These are phyloP conservation scores for Andrena marginata DNA, from an alignment of 2,888 invertebrate species.

Conservation along the genomic window DNA sequence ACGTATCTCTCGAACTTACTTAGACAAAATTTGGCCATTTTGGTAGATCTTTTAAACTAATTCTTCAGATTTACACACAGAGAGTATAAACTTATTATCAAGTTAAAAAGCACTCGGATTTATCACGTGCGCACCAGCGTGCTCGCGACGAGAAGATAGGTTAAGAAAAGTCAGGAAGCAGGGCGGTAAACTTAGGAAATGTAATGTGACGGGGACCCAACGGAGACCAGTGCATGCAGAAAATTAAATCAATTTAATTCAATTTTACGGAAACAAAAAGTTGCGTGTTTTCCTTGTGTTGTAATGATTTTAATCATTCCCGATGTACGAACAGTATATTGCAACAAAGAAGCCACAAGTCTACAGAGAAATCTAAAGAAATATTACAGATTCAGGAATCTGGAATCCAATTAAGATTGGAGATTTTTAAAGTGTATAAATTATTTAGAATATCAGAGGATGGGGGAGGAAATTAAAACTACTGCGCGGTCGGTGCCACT, in stretches of 20 bases:
- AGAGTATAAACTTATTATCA: constrained; percentile 1
- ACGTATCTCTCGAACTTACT: constrained; percentile 79
- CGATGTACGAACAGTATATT: background rate
- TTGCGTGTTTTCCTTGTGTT: background rate
- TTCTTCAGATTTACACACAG: background rate
- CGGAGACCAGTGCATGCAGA: background rate
- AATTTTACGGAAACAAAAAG: background rate
- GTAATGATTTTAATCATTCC: background rate
- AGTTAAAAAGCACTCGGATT: background rate
- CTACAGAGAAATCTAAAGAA: background rate
- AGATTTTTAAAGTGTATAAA: background rate
- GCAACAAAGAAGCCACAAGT: background rate
- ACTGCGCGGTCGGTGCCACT: background rate
- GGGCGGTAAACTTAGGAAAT: constrained; percentile 18
- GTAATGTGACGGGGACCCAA: background rate
- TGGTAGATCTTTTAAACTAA: constrained; percentile 17
- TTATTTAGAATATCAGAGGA: background rate
- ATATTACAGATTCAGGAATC: background rate
- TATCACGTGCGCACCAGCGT: constrained; percentile 35
- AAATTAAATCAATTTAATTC: constrained; percentile 3
- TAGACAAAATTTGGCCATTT: constrained; percentile 85
- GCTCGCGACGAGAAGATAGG: constrained; percentile 28
- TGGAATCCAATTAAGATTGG: background rate
- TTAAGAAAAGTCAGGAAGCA: constrained; percentile 33
- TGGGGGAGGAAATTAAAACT: background rate